phyloP scores from a whole-genome alignment of 2,888 invertebrate genomes.

The Eulithis prunata region DNA sequence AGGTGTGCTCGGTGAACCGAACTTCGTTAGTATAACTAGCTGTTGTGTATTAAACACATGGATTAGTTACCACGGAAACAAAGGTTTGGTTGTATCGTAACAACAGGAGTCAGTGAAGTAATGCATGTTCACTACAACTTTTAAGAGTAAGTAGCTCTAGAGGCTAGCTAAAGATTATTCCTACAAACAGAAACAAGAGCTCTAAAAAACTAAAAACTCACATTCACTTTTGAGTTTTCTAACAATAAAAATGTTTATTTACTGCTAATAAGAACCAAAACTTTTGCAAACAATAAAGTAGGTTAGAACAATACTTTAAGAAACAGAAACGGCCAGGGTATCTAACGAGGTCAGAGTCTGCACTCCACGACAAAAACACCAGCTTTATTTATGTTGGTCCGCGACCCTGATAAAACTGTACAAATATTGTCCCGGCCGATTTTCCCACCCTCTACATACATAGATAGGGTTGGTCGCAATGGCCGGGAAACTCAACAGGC shows the following conservation, averaged over 20 bases:
- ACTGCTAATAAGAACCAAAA: no score
- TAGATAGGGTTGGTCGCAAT: conserved; percentile 1
- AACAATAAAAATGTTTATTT: no score
- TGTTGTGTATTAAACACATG: neutral
- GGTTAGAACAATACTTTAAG: conserved; percentile 11
- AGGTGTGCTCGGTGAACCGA: conserved; percentile 4
- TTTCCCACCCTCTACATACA: conserved; percentile 10
- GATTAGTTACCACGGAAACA: no score
- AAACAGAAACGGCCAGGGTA: neutral
- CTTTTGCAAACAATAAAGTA: neutral
- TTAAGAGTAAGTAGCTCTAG: no score
- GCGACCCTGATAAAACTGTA: conserved; percentile 43
- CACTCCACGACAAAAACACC: conserved; percentile 40
- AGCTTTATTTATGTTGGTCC: conserved; percentile 41
- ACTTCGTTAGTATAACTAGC: neutral
- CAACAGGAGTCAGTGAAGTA: no score
- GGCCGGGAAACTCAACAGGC: conserved; percentile 9
- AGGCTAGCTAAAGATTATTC: no score
- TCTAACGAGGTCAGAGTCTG: conserved; percentile 30
- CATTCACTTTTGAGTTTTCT: no score
- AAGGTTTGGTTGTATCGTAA: no score
- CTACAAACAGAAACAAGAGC: no score
- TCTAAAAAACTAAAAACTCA: no score
- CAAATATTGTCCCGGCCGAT: conserved; percentile 37
- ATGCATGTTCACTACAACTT: no score